Percentiles rank a stretch among this genome's conserved stretches.
Evolutionary conservation across 2,797 vertebrate genomes (phyloP).

Genomic region (Dermochelys coriacea): DNA sequence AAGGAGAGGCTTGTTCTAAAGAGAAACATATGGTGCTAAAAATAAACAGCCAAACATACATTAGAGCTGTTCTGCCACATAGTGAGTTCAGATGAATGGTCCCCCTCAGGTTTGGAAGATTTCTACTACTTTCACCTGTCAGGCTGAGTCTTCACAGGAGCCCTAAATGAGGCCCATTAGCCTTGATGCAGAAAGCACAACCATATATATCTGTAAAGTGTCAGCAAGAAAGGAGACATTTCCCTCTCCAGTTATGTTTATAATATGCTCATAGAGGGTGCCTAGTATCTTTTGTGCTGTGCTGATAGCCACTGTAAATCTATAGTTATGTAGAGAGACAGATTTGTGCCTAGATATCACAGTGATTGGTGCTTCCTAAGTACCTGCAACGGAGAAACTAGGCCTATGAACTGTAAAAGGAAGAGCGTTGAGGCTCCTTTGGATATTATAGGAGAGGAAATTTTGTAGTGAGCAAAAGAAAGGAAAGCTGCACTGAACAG

Average conservation of each 20-base stretch:
- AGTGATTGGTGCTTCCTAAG: accelerated
- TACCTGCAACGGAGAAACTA: not conserved
- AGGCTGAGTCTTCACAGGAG: not conserved
- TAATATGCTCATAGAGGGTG: accelerated
- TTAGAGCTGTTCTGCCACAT: not conserved
- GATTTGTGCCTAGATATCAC: not conserved
- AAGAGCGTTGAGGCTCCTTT: not conserved
- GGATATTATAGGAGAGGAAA: not conserved
- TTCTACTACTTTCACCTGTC: not conserved
- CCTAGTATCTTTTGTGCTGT: not conserved
- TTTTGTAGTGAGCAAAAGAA: accelerated
- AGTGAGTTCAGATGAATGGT: not conserved
- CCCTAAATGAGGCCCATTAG: not conserved
- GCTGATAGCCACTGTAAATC: not conserved
- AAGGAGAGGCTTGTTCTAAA: not conserved
- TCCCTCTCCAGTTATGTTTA: not conserved
- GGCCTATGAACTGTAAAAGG: accelerated
- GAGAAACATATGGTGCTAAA: not conserved
- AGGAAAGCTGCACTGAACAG: not conserved
- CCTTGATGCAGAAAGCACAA: not conserved
- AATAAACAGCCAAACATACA: not conserved
- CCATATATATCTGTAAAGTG: not conserved
- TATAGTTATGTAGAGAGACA: not conserved
- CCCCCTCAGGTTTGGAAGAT: not conserved
- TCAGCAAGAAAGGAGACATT: not conserved